These are phyloP conservation scores for Drosophila flavopinicola DNA, from an alignment of 2,888 invertebrate genomes.

Conservation along the genomic window DNA sequence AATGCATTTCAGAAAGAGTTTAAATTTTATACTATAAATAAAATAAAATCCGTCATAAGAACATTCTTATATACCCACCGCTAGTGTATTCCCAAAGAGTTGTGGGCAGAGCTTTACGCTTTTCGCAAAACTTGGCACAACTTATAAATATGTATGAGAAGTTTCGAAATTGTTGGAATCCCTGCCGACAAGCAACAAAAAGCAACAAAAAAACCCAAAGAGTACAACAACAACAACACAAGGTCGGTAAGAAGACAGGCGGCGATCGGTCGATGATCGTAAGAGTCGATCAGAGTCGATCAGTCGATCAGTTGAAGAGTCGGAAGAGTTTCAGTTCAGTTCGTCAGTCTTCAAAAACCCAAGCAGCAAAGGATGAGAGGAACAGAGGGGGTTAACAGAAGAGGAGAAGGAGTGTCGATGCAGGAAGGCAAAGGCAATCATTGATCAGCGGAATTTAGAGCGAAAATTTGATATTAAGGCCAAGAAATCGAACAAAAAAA, in stretches of 20 bases:
- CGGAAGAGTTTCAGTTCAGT: constrained; percentile 54
- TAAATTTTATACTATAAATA: no score
- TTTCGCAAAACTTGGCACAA: constrained; percentile 72
- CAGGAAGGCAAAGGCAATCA: constrained; percentile 76
- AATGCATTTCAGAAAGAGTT: no score
- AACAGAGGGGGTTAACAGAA: neutral
- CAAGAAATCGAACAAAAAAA: constrained; percentile 45
- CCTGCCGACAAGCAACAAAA: constrained; percentile 69
- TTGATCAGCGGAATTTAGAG: constrained; percentile 81
- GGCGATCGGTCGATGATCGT: constrained; percentile 66
- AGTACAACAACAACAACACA: constrained; percentile 48
- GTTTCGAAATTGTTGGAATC: constrained; percentile 83
- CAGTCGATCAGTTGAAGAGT: constrained; percentile 55
- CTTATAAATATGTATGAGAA: constrained; percentile 83
- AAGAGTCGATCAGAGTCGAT: constrained; percentile 55
- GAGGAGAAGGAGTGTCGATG: constrained; percentile 17
- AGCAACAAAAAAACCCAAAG: constrained; percentile 28
- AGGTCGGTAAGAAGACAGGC: constrained; percentile 79
- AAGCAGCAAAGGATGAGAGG: constrained; percentile 5
- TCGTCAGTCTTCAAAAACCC: constrained; percentile 68
- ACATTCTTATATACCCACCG: neutral
- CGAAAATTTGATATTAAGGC: constrained; percentile 80
- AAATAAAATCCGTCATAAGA: no score
- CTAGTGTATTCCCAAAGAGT: constrained; percentile 45
- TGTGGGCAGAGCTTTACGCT: constrained; percentile 70